Evolutionary conservation across 2,888 invertebrate species (phyloP).

Genomic region (Mythimna pallens): DNA sequence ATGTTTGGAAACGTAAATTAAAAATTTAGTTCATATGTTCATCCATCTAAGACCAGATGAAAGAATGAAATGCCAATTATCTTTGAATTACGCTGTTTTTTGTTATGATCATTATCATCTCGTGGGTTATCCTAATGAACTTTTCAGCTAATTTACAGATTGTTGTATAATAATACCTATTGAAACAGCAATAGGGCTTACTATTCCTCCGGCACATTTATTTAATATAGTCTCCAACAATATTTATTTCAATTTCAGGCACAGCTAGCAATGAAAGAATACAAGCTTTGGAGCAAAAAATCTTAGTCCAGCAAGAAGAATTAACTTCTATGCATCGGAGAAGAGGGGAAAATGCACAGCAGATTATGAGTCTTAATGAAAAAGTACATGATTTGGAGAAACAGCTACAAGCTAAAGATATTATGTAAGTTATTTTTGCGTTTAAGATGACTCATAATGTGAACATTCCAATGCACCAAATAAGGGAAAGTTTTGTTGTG

Average conservation of each 20-base stretch:
- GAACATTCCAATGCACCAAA: neutral
- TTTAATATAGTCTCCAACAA: neutral
- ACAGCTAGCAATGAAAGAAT: slow-evolving; percentile 89
- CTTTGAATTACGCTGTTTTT: too few species aligned
- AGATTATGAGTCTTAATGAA: slow-evolving; percentile 97
- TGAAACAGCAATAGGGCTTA: too few species aligned
- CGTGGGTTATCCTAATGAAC: neutral
- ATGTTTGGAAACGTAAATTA: neutral
- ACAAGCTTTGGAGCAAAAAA: slow-evolving; percentile 95
- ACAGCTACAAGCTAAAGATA: slow-evolving; percentile 93
- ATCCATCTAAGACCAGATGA: too few species aligned
- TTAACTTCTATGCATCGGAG: slow-evolving; percentile 96
- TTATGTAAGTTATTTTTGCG: slow-evolving; percentile 86
- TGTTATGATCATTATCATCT: too few species aligned
- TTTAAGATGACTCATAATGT: neutral
- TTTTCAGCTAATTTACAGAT: neutral
- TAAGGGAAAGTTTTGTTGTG: neutral
- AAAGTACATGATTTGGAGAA: slow-evolving; percentile 96
- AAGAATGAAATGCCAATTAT: too few species aligned
- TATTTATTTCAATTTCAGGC: slow-evolving; percentile 71
- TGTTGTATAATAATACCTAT: too few species aligned
- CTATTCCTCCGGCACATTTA: too few species aligned
- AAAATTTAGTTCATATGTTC: neutral
- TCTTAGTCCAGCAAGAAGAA: slow-evolving; percentile 97
- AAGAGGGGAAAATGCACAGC: slow-evolving; percentile 97